These are phyloP conservation scores for Caenorhabditis becei DNA, from an alignment of 2,888 invertebrate species.

Conservation along the genomic window DNA sequence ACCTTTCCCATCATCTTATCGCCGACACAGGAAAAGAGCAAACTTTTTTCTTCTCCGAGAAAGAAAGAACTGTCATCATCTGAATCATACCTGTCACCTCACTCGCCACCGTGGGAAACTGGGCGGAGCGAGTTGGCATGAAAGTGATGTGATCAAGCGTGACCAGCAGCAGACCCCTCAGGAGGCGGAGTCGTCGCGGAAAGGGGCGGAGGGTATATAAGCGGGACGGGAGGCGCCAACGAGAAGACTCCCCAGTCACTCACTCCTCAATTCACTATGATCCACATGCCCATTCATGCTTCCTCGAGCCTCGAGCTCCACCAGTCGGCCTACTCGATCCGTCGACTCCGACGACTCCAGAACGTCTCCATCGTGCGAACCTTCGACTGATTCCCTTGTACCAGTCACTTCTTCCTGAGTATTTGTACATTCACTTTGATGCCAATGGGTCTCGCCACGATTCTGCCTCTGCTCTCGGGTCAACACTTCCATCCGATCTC, in stretches of 20 bases:
- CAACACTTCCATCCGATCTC: slow-evolving; percentile 33
- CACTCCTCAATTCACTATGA: slow-evolving; percentile 34
- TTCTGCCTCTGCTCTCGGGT: slow-evolving; percentile 31
- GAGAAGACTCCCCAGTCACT: slow-evolving; percentile 24
- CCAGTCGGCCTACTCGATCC: slow-evolving; percentile 27
- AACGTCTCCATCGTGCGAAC: slow-evolving; percentile 42
- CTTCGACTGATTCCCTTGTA: slow-evolving; percentile 47
- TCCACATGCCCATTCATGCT: slow-evolving; percentile 55
- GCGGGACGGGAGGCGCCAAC: slow-evolving; percentile 4
- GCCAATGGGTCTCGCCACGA: slow-evolving; percentile 54
- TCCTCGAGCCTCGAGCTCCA: slow-evolving; percentile 54
- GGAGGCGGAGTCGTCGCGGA: slow-evolving; percentile 29
- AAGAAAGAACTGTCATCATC: slow-evolving; percentile 50
- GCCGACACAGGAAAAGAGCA: slow-evolving; percentile 17
- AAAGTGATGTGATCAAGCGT: slow-evolving; percentile 49
- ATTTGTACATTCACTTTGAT: slow-evolving; percentile 46
- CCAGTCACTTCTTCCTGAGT: slow-evolving; percentile 32
- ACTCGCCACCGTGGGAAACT: slow-evolving; percentile 49
- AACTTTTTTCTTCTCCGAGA: slow-evolving; percentile 1
- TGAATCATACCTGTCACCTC: slow-evolving; percentile 50
- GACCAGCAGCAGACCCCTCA: slow-evolving; percentile 27
- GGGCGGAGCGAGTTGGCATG: slow-evolving; percentile 36
- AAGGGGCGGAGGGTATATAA: slow-evolving; percentile 36
- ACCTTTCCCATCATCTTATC: slow-evolving; percentile 34
- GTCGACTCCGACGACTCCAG: slow-evolving; percentile 44